Base-by-base conservation (phyloP, 2,888 invertebrate species). In the Clunio marinus region DNA sequence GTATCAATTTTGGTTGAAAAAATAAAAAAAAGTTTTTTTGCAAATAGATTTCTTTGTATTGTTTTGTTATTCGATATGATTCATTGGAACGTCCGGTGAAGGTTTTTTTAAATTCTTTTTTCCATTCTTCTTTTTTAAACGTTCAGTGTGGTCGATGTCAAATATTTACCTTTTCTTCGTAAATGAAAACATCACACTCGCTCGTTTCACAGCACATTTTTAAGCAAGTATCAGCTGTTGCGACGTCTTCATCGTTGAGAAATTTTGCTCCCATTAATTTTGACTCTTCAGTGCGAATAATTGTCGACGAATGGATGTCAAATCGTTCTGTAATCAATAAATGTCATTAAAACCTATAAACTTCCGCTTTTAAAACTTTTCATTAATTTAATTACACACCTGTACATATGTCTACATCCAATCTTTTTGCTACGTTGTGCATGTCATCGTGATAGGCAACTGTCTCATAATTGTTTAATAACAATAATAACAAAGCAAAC, bases 211-310 rank as follows among this genome's bases (percentile, higher is more conserved):
- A 95, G 80, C 95, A 95, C 71, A 92, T 83, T 65, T 88, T 83
- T 74, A 93, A 82, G 76, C 95, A 95, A 76, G 93, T 92, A 73
- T 87, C 84, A 72, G 89, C 84, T 66, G 89, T 85, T 72, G 88
- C 87, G 74, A 93, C 82, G 77, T 93, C 92, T 71, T 89, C 84
- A 77, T 92, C 93, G 75, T 89, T 91, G 59, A 95, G 81, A 80
- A 91, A 94, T 75, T 89, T 88, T 66, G 94, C 95, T 67, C 95
- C 94, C 84, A 93, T 87, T 65, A 87, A 87, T 74, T 88, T 86
- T 0, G 94, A 94, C 78, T 94, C 94, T 75, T 91, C 89, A 1
- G 93, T 93, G 74, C 92, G 84, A 75, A 95, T 95, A 74, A 95
- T 95, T 77, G 92, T 93, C 79, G 93, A 91, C 74, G 84, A 84